phyloP scores from a whole-genome alignment of 2,113 vertebrate genomes.

The Oncorhynchus keta region DNA sequence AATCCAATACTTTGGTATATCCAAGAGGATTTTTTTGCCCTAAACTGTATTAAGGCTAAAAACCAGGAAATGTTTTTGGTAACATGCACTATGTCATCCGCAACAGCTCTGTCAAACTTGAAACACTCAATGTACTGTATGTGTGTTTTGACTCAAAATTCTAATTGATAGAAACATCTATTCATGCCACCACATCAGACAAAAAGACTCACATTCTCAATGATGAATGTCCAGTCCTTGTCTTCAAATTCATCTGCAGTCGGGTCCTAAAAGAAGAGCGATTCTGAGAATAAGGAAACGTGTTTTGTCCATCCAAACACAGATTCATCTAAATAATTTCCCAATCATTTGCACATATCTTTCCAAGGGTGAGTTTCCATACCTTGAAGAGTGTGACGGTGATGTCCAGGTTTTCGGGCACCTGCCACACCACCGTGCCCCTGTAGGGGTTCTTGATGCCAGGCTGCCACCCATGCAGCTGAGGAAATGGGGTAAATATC shows the following conservation, averaged over 20 bases:
- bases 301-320: not conserved
- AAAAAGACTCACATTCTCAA: slow-evolving; percentile 83
- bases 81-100: too few relatives aligned
- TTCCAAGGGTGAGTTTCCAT: not conserved
- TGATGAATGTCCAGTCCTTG: slow-evolving; percentile 89
- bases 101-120: too few relatives aligned
- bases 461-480: slow-evolving; percentile 90
- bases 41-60: too few relatives aligned
- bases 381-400: slow-evolving; percentile 88
- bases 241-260: slow-evolving; percentile 86
- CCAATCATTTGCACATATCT: not conserved
- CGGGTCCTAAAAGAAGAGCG: slow-evolving; percentile 73
- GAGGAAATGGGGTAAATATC: not conserved
- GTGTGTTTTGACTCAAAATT: not conserved
- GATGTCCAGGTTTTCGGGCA: slow-evolving; percentile 85
- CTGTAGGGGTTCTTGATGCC: slow-evolving; percentile 88
- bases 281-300: not conserved
- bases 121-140: too few relatives aligned
- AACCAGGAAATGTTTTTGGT: too few relatives aligned
- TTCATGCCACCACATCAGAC: not conserved
- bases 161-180: not conserved
- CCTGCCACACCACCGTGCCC: slow-evolving; percentile 84
- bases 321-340: not conserved
- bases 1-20: not conserved
- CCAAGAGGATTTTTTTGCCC: too few relatives aligned